Base-by-base conservation (phyloP, 2,888 invertebrate species). In the Formica aserva region DNA sequence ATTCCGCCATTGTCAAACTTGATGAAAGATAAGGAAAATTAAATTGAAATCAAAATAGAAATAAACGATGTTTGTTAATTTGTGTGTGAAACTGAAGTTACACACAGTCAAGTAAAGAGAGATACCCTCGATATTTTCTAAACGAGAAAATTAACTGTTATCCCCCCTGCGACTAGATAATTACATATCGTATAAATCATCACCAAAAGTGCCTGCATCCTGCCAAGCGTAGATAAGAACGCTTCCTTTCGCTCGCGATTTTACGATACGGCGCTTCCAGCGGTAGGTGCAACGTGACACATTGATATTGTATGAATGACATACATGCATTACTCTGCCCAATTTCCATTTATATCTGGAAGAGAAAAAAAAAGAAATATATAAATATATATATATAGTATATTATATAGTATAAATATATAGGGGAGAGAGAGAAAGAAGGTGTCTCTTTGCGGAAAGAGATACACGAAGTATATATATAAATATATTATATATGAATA, bases 361-460 rank as follows among this genome's bases (percentile, higher is more conserved):
- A 80, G 35, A 29, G 35, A 55, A 41, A 8, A 4, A 69, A 72
- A 41, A 15, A 22, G 13, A 41, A 2, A 77, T 45, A 82, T 66
- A 60, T 66, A 32, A 29, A 35, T 63, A 35, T 57, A 69, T 45
- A 15, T 35, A 55, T 35, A 69, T 32, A 52, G 6, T 45, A 62
- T 62, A 81, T 48, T 82, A 83, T 83, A 66, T 77, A 76, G 45
- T 22, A 65, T 75, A 67, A 65, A 74, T 66, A 72, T 74, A 60
- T 67, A 82, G 13, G 9, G n/a, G 8, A 74, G 29, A 29, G 71
- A 72, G 52, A 35, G 35, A 35, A 35, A 6, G 6, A 41, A 35
- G 6, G 48, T 48, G 18, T 48, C 18, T 52, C n/a, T 48, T 6
- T 52, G 52, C n/a, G 52, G 8, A 52, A 8, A 57, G 22, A 52